Evolutionary conservation across 2,113 vertebrate genomes (phyloP), one percentile per base, ranked within the genome.

Genomic region (Ellobius talpinus): DNA sequence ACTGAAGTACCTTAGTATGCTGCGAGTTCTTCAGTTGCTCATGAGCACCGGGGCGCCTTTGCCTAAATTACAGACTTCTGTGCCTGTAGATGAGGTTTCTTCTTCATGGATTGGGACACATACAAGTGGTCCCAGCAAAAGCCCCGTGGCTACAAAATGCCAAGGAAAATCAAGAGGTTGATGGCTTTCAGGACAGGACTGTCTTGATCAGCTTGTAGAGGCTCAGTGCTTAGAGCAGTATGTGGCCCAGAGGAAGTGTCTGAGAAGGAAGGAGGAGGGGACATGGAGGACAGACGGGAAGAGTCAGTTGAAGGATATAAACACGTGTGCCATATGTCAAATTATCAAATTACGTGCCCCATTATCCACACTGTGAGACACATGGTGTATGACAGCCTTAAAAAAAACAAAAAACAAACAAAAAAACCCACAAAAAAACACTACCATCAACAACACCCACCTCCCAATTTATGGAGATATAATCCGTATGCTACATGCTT

Each of bases 31-130:
- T 55, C 16, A n/a, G 29, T 65, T 50, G 78, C 33, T 93, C 63
- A 3, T 26, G 81, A 74, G 45, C 21, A n/a, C 5, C 0, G 14
- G 21, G 3, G 39, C 13, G 0, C 14, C 11, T 0, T 45, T 8
- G 0, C n/a, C 45, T 29, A 36, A 24, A 13, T 42, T 33, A 14
- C 31, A 36, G n/a, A 73, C n/a, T 47, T 13, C 16, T 81, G 81
- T n/a, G 70, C 4, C 88, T 81, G 19, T 47, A 66, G 65, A 76
- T 36, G 4, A 16, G 29, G 29, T 73, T n/a, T 52, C 24, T 19
- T 90, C 74, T 73, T 65, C 42, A 3, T 14, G 61, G 55, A 5
- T 79, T 36, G 17, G 42, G 29, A 7, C 66, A 63, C 29, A 78
- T 1, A 19, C 58, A 78, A 29, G 42, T 29, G 63, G 50, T 78